phyloP scores from a whole-genome alignment of 1,140 invertebrate genomes.

The Aphelenchoides fujianensis region DNA sequence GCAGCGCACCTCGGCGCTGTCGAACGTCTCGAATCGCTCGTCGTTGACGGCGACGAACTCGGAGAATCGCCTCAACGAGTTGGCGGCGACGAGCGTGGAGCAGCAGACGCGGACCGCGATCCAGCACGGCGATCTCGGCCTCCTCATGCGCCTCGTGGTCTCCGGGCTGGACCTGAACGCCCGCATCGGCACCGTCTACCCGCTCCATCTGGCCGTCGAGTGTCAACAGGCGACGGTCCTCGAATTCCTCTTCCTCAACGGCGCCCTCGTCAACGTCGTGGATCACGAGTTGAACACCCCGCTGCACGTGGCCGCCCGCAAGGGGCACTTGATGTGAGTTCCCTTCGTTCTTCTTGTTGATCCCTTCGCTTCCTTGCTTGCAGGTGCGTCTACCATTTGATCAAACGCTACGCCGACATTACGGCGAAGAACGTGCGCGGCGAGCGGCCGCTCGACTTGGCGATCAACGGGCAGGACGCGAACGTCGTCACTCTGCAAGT shows the following conservation, averaged over 20 bases:
- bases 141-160: conserved; percentile 36
- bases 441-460: conserved; percentile 56
- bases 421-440: conserved; percentile 47
- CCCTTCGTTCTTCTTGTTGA: no score
- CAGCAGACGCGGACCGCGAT: conserved; percentile 30
- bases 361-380: no score
- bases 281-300: conserved; percentile 80
- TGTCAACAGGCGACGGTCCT: conserved; percentile 84
- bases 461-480: conserved; percentile 53
- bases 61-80: conserved; percentile 6
- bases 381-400: conserved; percentile 82
- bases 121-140: conserved; percentile 40
- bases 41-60: conserved; percentile 12
- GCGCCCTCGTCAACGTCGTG: conserved; percentile 79
- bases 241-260: conserved; percentile 87
- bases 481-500: conserved; percentile 61
- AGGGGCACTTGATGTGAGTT: conserved; percentile 68
- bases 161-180: conserved; percentile 51
- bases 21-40: neutral
- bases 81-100: neutral
- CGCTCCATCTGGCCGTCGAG: conserved; percentile 54
- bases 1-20: neutral
- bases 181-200: conserved; percentile 24
- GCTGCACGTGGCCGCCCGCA: conserved; percentile 81
- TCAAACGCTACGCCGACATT: conserved; percentile 80